Evolutionary conservation across 2,888 invertebrate species (phyloP).

Genomic region (Scaptomyza tumidula): DNA sequence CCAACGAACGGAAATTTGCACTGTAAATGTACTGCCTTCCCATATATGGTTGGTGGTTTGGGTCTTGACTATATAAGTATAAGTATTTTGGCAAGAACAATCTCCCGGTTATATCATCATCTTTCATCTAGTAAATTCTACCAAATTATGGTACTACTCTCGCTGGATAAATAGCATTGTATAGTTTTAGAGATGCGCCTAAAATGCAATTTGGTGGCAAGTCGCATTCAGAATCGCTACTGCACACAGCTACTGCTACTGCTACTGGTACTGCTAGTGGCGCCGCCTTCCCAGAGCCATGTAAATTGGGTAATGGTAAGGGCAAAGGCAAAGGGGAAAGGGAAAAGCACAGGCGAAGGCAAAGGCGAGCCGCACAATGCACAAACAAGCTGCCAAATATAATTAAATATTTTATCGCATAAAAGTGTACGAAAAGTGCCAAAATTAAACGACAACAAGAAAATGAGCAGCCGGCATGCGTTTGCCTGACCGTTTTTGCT

Average conservation of each 20-base stretch:
- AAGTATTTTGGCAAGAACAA: too few relatives aligned
- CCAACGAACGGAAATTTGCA: too few relatives aligned
- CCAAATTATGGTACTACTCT: too few relatives aligned
- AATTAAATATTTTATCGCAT: constrained; percentile 81
- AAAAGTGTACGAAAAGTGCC: constrained; percentile 73
- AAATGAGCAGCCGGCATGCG: constrained; percentile 76
- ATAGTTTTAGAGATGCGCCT: constrained; percentile 26
- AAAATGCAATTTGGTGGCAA: constrained; percentile 49
- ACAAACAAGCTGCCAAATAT: constrained; percentile 77
- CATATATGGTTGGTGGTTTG: too few relatives aligned
- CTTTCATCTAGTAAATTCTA: too few relatives aligned
- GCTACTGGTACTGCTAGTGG: background rate
- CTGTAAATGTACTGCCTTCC: too few relatives aligned
- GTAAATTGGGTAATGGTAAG: constrained; percentile 51
- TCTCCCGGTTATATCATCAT: too few relatives aligned
- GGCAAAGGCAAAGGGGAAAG: constrained; percentile 33
- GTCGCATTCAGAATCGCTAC: background rate
- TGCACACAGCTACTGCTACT: too few relatives aligned
- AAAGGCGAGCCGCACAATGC: constrained; percentile 66
- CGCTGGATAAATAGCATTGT: constrained; percentile 10
- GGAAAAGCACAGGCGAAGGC: constrained; percentile 35
- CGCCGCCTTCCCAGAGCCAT: constrained; percentile 48
- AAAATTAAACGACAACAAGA: constrained; percentile 75
- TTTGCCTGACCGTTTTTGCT: constrained; percentile 49
- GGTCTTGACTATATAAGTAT: too few relatives aligned